Base-by-base conservation (phyloP, 2,797 vertebrate genomes). In the Xerus rutilus region DNA sequence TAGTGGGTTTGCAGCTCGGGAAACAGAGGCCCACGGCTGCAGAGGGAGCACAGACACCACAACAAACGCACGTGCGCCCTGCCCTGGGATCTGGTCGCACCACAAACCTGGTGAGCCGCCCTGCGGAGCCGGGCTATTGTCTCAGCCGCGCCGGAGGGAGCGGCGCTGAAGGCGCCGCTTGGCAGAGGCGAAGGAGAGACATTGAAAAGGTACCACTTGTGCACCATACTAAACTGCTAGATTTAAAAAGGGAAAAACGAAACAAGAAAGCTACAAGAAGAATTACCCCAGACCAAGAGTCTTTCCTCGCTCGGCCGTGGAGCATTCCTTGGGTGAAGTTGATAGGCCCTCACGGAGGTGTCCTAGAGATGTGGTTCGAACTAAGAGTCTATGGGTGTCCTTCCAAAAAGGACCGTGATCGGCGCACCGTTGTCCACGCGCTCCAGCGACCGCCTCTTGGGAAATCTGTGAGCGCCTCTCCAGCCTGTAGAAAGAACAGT, bases 61-160 rank as follows among this genome's bases (percentile, higher is more conserved):
- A 96, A 97, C 95, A 97, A 96, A 97, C 62, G 43, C 97, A 97
- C 97, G 94, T 97, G 97, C 83, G 39, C 77, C 28, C 54, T 10
- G 65, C 47, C 0, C 35, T 0, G 83, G 81, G 67, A 49, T n/a
- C 45, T 1, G 45, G 1, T 49, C 3, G n/a, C 65, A 4, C 47
- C 1, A 6, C 76, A 0, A 23, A 69, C 84, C 11, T 18, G 45
- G 3, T 32, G 52, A 70, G 93, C 82, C 25, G 32, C 85, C 76
- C 69, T 14, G 76, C 76, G 6, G 59, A 67, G 28, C 25, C 28
- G 1, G 39, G 89, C 96, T 90, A 81, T 97, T 96, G 97, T 97
- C 90, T 96, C 35, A 5, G 57, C 43, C 5, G 35, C 11, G 0
- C 49, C 85, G 23, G 18, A 43, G 82, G 67, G 54, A 76, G 73